A percentile compares a stretch with the other conserved stretches of the same genome.
phyloP scores from a whole-genome alignment of 2,888 invertebrate species.

The Acholoe squamosa region DNA sequence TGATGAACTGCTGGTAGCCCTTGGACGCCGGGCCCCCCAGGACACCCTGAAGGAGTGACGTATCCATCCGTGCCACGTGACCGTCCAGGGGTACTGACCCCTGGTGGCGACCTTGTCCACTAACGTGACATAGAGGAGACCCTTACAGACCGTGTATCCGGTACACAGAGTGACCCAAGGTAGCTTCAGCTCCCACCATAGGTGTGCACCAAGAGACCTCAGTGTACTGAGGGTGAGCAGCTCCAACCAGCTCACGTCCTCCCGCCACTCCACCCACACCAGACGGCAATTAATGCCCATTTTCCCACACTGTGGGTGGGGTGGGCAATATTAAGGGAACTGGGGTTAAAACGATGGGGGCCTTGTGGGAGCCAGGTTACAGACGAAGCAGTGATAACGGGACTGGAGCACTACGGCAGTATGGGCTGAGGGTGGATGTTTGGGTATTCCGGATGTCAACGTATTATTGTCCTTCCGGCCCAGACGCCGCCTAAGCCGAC shows the following conservation, averaged over 20 bases:
- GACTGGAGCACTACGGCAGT: no score
- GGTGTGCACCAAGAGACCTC: no score
- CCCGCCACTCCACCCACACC: background rate
- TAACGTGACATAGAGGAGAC: background rate
- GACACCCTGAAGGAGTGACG: constrained; percentile 44
- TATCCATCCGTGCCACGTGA: constrained; percentile 2
- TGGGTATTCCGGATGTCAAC: background rate
- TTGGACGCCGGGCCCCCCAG: constrained; percentile 37
- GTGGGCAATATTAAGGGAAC: background rate
- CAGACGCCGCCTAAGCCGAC: constrained; percentile 41
- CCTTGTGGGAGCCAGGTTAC: background rate
- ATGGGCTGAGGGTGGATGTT: background rate
- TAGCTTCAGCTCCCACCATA: no score
- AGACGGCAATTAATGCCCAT: constrained; percentile 55
- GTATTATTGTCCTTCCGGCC: constrained; percentile 49
- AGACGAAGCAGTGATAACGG: background rate
- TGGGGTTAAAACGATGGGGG: background rate
- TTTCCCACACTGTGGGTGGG: constrained; percentile 45
- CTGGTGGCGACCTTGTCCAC: background rate
- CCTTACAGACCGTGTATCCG: background rate
- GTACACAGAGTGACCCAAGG: background rate
- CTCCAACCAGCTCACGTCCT: background rate
- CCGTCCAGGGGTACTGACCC: background rate
- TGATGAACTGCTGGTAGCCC: constrained; percentile 58
- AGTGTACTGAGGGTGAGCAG: background rate